These are phyloP conservation scores for Eulacestoma nigropectus DNA, from an alignment of 2,113 vertebrate species.

Conservation along the genomic window DNA sequence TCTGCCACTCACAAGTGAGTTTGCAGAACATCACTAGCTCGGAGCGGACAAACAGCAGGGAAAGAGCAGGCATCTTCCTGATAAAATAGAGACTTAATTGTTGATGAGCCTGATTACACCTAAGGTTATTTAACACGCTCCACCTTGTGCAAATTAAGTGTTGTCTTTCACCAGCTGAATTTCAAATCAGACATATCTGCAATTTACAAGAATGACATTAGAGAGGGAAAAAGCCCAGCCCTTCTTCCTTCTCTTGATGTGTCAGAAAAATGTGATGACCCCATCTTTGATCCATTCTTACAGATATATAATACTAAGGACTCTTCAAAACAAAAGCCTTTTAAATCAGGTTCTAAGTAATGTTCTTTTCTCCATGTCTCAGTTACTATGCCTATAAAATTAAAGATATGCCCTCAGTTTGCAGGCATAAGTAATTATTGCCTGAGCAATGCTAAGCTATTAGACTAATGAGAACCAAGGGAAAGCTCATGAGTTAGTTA, in stretches of 20 bases:
- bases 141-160: background rate
- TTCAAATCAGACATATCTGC: background rate
- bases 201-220: background rate
- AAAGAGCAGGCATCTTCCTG: background rate
- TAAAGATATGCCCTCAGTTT: background rate
- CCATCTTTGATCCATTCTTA: background rate
- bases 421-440: background rate
- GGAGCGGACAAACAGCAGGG: background rate
- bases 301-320: background rate
- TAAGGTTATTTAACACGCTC: background rate
- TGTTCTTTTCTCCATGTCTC: background rate
- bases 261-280: background rate
- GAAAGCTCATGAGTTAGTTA: background rate
- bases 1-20: background rate
- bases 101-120: background rate
- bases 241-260: background rate
- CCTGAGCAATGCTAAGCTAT: background rate
- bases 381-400: background rate
- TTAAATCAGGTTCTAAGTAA: background rate
- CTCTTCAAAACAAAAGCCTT: background rate
- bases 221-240: background rate
- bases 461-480: background rate
- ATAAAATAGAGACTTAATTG: background rate
- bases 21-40: background rate
- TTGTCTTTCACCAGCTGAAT: background rate